phyloP scores from a whole-genome alignment of 2,888 invertebrate species.

The Molorchus minor region DNA sequence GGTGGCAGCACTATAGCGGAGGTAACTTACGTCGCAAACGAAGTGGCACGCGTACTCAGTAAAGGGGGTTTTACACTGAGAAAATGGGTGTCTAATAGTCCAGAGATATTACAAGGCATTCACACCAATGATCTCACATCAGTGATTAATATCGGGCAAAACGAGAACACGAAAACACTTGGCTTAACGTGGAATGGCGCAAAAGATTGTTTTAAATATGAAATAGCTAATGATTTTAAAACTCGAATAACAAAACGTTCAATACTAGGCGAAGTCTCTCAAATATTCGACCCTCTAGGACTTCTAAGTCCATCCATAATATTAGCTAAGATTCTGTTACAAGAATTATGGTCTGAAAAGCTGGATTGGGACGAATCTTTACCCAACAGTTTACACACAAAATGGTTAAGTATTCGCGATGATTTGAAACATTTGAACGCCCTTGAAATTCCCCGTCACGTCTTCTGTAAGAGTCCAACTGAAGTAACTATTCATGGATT shows the following conservation, averaged over 20 bases:
- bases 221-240: background rate
- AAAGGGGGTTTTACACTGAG: slow-evolving; percentile 7
- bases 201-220: background rate
- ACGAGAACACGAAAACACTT: slow-evolving; percentile 23
- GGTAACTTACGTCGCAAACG: slow-evolving; percentile 7
- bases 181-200: slow-evolving; percentile 17
- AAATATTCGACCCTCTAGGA: slow-evolving; percentile 28
- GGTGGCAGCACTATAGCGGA: slow-evolving; percentile 3
- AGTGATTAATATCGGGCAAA: slow-evolving; percentile 12
- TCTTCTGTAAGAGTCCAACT: slow-evolving; percentile 13
- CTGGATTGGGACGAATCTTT: slow-evolving; percentile 28
- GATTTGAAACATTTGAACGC: slow-evolving; percentile 8
- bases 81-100: slow-evolving; percentile 21
- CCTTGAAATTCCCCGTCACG: slow-evolving; percentile 9
- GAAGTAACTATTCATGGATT: slow-evolving; percentile 29
- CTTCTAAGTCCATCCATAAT: slow-evolving; percentile 24
- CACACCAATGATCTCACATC: slow-evolving; percentile 2
- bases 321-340: slow-evolving; percentile 25
- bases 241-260: slow-evolving; percentile 12
- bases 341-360: slow-evolving; percentile 28
- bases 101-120: slow-evolving; percentile 13
- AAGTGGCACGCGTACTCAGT: slow-evolving; percentile 9
- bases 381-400: slow-evolving; percentile 6
- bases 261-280: slow-evolving; percentile 21
- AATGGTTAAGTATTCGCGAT: slow-evolving; percentile 8